Conservation (phyloP, 2,113 vertebrate genomes). For the Cheirogaleus medius region DNA sequence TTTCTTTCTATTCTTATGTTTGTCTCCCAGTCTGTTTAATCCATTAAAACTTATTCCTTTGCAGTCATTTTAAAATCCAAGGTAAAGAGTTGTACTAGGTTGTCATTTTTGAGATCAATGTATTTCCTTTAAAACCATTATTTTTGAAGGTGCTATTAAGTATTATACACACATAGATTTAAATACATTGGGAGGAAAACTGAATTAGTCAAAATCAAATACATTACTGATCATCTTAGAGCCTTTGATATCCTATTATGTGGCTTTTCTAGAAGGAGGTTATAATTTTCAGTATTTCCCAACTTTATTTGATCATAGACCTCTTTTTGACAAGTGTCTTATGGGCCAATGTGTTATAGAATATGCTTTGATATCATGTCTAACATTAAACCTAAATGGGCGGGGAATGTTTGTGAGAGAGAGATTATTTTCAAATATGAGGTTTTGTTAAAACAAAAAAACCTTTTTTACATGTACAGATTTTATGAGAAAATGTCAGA, state of each 20-base stretch:
- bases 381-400: background rate
- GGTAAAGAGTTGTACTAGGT: background rate
- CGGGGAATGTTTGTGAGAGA: background rate
- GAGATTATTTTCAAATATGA: background rate
- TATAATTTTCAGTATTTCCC: slow-evolving; percentile 26
- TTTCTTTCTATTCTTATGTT: background rate
- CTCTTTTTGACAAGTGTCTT: slow-evolving; percentile 15
- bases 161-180: background rate
- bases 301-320: slow-evolving; percentile 6
- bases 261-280: background rate
- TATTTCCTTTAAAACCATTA: slow-evolving; percentile 31
- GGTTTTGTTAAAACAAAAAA: background rate
- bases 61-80: slow-evolving; percentile 16
- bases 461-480: background rate
- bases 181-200: background rate
- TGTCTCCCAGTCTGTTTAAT: background rate
- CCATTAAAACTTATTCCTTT: background rate
- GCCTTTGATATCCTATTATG: background rate
- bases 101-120: background rate
- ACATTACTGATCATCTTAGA: background rate
- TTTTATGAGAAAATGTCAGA: slow-evolving; percentile 28
- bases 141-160: slow-evolving; percentile 6
- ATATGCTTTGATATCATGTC: background rate
- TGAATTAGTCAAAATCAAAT: background rate
- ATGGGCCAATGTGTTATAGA: background rate